A percentile compares a stretch with the other conserved stretches of the same genome.
Evolutionary conservation across 2,797 vertebrate genomes (phyloP).

Genomic region (Chanos chanos): DNA sequence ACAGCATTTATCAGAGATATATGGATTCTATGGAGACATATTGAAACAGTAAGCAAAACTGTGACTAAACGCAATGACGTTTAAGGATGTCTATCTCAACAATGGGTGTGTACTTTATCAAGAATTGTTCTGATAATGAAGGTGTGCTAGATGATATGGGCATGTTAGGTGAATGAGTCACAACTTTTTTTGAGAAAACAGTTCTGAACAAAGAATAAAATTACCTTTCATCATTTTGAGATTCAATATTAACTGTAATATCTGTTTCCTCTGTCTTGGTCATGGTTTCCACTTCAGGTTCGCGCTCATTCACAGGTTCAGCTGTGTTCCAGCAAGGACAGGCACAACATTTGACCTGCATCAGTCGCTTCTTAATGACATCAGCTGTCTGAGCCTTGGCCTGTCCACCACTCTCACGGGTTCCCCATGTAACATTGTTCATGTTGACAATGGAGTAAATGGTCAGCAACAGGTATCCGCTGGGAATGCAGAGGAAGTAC

Average conservation of each 20-base stretch:
- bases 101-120: too few relatives aligned
- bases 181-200: background rate
- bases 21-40: too few relatives aligned
- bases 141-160: too few relatives aligned
- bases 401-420: slow-evolving; percentile 40
- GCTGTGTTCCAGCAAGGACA: slow-evolving; percentile 32
- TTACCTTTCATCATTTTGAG: slow-evolving; percentile 17
- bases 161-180: background rate
- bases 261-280: background rate
- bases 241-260: background rate
- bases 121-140: too few relatives aligned
- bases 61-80: too few relatives aligned
- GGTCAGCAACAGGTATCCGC: slow-evolving; percentile 51
- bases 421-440: slow-evolving; percentile 61
- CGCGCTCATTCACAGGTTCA: background rate
- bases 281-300: background rate
- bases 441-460: slow-evolving; percentile 60
- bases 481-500: slow-evolving; percentile 54
- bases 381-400: slow-evolving; percentile 3
- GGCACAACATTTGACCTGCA: slow-evolving; percentile 23
- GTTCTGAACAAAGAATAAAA: background rate
- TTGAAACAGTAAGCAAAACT: too few relatives aligned
- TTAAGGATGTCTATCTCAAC: too few relatives aligned
- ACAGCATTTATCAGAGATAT: too few relatives aligned
- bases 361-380: slow-evolving; percentile 9